phyloP scores from a whole-genome alignment of 1,140 invertebrate species.

The Teleopsis dalmanni region DNA sequence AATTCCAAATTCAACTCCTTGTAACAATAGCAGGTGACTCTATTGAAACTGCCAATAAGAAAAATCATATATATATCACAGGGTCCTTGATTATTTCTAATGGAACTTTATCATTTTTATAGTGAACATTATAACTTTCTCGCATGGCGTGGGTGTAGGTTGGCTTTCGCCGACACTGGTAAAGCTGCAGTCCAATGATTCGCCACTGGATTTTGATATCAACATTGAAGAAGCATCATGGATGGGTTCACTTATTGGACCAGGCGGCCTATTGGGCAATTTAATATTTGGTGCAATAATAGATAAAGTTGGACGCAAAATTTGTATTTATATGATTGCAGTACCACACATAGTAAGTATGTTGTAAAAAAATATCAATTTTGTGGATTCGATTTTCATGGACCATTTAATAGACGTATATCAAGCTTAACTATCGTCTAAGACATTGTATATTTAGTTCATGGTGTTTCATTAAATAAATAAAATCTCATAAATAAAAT shows the following conservation, averaged over 20 bases:
- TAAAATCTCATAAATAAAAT: too few species aligned
- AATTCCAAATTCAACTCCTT: slow-evolving; percentile 25
- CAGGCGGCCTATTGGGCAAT: slow-evolving; percentile 34
- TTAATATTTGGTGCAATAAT: slow-evolving; percentile 34
- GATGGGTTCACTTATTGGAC: slow-evolving; percentile 37
- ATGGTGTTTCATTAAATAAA: too few species aligned
- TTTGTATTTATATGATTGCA: slow-evolving; percentile 37
- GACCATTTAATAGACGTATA: too few species aligned
- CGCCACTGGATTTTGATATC: slow-evolving; percentile 27
- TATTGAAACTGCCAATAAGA: not conserved
- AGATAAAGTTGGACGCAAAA: slow-evolving; percentile 46
- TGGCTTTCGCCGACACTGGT: slow-evolving; percentile 44
- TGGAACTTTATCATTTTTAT: too few species aligned
- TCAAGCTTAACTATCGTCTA: too few species aligned
- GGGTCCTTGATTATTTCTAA: too few species aligned
- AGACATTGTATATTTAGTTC: too few species aligned
- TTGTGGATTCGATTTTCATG: too few species aligned
- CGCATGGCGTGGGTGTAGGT: slow-evolving; percentile 45
- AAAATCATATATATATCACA: not conserved
- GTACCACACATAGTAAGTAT: slow-evolving; percentile 40
- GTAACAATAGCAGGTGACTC: slow-evolving; percentile 28
- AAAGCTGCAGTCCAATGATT: slow-evolving; percentile 21
- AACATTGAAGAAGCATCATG: slow-evolving; percentile 35
- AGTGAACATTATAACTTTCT: slow-evolving; percentile 46
- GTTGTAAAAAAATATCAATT: not conserved